phyloP scores from a whole-genome alignment of 1,140 invertebrate genomes.

The Aphaenogaster floridana region DNA sequence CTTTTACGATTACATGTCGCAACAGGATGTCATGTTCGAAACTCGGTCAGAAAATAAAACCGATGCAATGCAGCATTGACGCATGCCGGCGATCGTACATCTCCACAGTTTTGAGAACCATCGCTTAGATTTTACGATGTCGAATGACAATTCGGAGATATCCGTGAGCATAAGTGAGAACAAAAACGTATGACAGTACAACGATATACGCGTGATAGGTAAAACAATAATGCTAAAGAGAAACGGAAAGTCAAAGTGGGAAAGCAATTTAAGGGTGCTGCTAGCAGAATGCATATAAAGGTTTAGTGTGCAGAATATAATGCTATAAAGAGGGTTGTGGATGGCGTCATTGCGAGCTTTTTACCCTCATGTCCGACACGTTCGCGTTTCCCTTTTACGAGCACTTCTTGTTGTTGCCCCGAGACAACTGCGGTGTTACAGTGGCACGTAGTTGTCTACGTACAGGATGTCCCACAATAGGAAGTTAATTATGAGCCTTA shows the following conservation, averaged over 20 bases:
- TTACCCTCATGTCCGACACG: constrained; percentile 75
- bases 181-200: background rate
- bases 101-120: constrained; percentile 3
- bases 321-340: constrained; percentile 76
- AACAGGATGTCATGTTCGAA: constrained; percentile 55
- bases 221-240: constrained; percentile 45
- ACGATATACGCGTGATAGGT: background rate
- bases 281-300: constrained; percentile 53
- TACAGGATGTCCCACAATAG: background rate
- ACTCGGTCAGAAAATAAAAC: constrained; percentile 60
- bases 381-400: constrained; percentile 77
- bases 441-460: constrained; percentile 12
- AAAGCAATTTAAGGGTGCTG: constrained; percentile 44
- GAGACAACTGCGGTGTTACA: constrained; percentile 32
- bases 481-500: constrained; percentile 17
- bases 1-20: constrained; percentile 63
- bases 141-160: constrained; percentile 10
- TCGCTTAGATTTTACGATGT: constrained; percentile 36
- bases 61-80: constrained; percentile 37
- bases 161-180: background rate
- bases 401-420: constrained; percentile 66
- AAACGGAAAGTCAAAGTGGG: constrained; percentile 53
- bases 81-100: constrained; percentile 4
- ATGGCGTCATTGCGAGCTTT: constrained; percentile 76
- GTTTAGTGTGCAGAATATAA: constrained; percentile 57